Evolutionary conservation across 2,888 invertebrate species (phyloP).

Genomic region (Spisula solida): DNA sequence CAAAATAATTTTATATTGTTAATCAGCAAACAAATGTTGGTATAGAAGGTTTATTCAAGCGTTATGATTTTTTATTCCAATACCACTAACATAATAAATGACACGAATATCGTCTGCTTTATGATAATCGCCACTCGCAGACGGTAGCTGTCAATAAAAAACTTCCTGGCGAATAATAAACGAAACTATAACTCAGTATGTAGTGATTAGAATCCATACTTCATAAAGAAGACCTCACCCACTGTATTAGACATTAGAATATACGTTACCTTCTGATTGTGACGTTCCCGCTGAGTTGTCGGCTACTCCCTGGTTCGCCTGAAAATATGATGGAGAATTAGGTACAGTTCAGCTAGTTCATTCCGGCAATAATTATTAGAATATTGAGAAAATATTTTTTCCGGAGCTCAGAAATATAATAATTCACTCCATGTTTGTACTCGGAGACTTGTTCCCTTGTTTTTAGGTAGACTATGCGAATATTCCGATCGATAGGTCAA

Average conservation of each 20-base stretch:
- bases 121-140: constrained; percentile 16
- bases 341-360: background rate
- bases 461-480: too few species aligned
- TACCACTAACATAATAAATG: background rate
- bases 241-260: background rate
- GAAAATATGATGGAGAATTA: background rate
- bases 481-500: too few species aligned
- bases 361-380: background rate
- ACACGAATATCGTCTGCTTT: background rate
- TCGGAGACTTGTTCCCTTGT: too few species aligned
- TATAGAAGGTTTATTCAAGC: background rate
- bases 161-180: background rate
- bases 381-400: too few species aligned
- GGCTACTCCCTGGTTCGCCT: background rate
- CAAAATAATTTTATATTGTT: background rate
- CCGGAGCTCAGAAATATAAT: too few species aligned
- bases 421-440: too few species aligned
- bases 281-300: background rate
- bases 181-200: background rate
- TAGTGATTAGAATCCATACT: background rate
- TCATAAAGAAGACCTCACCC: background rate
- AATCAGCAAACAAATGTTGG: background rate
- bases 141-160: background rate
- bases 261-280: background rate
- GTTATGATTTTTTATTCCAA: constrained; percentile 3